Base-by-base conservation (phyloP, 2,797 vertebrate species). In the Euthynnus affinis region DNA sequence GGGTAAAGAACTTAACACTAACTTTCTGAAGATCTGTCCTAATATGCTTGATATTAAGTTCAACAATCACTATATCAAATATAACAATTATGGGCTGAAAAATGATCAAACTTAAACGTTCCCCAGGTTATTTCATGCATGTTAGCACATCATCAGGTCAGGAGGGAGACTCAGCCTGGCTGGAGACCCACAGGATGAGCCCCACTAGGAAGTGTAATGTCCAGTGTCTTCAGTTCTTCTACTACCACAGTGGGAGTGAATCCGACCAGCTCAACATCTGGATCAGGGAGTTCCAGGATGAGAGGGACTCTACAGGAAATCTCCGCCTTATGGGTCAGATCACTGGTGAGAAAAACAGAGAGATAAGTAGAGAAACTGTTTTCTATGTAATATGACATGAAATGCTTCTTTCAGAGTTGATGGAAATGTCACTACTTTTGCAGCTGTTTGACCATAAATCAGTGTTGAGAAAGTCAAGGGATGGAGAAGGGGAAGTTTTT, bases 191-290 rank as follows among this genome's bases (percentile, higher is more conserved):
- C 42, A 84, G 23, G 23, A 84, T 96, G 37, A 96, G 87, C 57
- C 94, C 94, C 10, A 95, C 89, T n/a, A 93, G 96, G 83, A 78
- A 85, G 0, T 96, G 92, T 71, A 71, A 78, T 18, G 67, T 96
- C 74, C 97, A 97, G 84, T 98, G 97, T 75, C 88, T 98, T 75
- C 92, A 97, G 80, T 97, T 98, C 85, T 98, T 95, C 88, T 95
- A 96, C 56, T 96, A 94, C 65, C 92, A 96, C 87, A 96, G 91
- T 1, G 95, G 96, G 13, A 88, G 74, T 0, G 48, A 85, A 76
- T 89, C 46, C 0, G 96, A 97, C 58, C 73, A 20, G 14, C 91
- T 98, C 18, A 94, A 93, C 42, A 91, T 98, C 83, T 96, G 92
- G 82, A 74, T 96, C 80, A 95, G 93, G 87, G 94, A 97, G 58